These are phyloP conservation scores for Pseudococcus jackbeardsleyi DNA, from an alignment of 2,888 invertebrate genomes.

Conservation along the genomic window DNA sequence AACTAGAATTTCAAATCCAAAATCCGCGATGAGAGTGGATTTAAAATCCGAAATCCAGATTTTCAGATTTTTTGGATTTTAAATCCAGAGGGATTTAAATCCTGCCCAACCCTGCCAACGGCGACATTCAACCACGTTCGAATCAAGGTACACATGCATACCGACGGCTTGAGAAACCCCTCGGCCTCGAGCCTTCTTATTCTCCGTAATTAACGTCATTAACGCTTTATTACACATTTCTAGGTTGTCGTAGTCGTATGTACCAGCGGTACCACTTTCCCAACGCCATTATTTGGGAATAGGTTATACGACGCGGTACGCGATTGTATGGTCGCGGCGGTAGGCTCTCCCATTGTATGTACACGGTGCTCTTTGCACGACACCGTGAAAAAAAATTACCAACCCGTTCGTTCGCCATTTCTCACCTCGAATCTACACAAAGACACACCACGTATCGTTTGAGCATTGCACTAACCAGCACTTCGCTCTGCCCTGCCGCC, in stretches of 20 bases:
- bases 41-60: no score
- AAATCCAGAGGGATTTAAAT: no score
- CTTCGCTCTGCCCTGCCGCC: not conserved
- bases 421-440: not conserved
- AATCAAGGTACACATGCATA: no score
- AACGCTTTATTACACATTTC: not conserved
- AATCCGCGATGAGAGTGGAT: no score
- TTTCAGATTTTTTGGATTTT: no score
- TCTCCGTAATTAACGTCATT: not conserved
- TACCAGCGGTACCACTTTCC: not conserved
- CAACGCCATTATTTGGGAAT: not conserved
- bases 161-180: not conserved
- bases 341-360: not conserved
- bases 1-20: no score
- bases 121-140: not conserved
- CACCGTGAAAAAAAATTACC: not conserved
- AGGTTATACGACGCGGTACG: not conserved
- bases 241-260: not conserved
- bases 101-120: no score
- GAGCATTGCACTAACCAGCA: not conserved
- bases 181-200: not conserved
- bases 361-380: not conserved
- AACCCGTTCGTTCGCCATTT: not conserved
- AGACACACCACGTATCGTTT: not conserved
- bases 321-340: constrained; percentile 10